Conservation (phyloP, 2,113 vertebrate genomes). For the Oryzias woworae region DNA sequence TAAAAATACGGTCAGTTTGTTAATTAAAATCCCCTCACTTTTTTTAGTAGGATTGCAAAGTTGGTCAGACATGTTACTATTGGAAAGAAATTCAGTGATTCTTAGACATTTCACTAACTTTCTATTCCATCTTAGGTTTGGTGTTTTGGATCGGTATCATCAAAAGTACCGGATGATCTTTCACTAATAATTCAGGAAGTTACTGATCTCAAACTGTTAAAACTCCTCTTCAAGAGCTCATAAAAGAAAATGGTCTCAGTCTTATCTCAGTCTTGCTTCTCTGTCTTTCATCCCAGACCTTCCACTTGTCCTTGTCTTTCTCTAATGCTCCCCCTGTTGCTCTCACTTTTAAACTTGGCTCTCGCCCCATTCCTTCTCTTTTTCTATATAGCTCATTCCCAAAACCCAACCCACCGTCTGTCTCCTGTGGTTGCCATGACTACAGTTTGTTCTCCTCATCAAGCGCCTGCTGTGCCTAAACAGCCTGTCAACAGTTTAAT, state of each 20-base stretch:
- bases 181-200: not conserved
- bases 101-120: conserved; percentile 2
- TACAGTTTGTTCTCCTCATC: conserved; percentile 70
- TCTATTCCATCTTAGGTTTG: conserved; percentile 17
- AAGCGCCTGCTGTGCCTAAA: conserved; percentile 66
- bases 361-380: not conserved
- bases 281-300: not conserved
- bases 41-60: conserved; percentile 28
- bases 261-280: not conserved
- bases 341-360: conserved; percentile 19
- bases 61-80: conserved; percentile 24
- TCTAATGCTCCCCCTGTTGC: not conserved
- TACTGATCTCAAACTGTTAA: conserved; percentile 2
- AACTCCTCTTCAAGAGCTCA: not conserved
- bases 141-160: conserved; percentile 8
- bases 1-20: not conserved
- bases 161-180: not conserved
- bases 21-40: conserved; percentile 14
- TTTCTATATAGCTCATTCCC: conserved; percentile 12
- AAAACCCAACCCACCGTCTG: conserved; percentile 45
- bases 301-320: conserved; percentile 2
- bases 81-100: conserved; percentile 5
- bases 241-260: not conserved
- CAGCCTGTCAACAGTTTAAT: conserved; percentile 74
- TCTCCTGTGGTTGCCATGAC: conserved; percentile 65